These are phyloP conservation scores for Eretmochelys imbricata DNA, from an alignment of 2,113 vertebrate genomes.

Conservation along the genomic window DNA sequence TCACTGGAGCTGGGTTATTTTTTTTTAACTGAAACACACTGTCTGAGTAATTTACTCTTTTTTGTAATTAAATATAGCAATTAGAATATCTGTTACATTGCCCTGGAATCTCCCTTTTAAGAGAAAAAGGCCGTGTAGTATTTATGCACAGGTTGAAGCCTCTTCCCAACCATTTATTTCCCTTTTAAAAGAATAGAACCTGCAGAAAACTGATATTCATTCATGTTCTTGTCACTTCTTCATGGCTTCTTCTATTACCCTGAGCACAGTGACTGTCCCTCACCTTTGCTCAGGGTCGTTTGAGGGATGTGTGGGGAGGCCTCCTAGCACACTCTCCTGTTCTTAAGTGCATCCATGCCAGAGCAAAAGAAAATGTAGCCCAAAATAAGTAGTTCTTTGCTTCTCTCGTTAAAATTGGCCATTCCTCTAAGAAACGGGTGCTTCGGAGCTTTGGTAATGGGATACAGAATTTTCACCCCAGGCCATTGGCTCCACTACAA, in stretches of 20 bases:
- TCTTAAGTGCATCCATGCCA: background rate
- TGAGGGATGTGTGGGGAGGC: background rate
- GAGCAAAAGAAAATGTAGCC: fast-evolving
- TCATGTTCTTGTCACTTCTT: background rate
- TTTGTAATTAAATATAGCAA: background rate
- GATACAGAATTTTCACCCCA: background rate
- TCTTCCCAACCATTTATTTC: background rate
- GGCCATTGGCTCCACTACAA: background rate
- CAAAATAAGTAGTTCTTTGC: background rate
- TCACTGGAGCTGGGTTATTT: background rate
- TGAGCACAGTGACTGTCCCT: background rate
- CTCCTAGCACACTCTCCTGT: background rate
- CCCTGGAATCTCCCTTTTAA: background rate
- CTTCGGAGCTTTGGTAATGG: background rate
- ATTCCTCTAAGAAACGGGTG: background rate
- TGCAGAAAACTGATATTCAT: background rate
- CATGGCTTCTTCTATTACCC: background rate
- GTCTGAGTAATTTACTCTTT: background rate
- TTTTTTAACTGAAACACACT: background rate
- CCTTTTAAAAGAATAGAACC: background rate
- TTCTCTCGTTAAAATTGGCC: background rate
- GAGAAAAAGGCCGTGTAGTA: background rate
- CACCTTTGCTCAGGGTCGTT: background rate
- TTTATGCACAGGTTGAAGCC: background rate
- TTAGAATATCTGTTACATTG: background rate